Conservation (phyloP, 2,113 vertebrate species). For the Sylvilagus bachmani region DNA sequence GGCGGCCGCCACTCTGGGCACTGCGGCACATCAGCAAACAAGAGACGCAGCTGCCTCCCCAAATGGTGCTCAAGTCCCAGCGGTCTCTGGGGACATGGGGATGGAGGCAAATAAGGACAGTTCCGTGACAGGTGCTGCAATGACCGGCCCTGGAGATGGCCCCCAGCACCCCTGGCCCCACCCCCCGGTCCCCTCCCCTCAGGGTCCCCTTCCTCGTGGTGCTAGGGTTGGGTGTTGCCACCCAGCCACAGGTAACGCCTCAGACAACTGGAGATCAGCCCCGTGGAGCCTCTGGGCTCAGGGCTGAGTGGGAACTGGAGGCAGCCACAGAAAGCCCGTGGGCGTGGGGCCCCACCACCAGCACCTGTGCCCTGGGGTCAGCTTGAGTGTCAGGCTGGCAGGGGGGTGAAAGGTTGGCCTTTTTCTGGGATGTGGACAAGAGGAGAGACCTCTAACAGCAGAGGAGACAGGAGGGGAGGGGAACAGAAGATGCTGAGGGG, state of each 20-base stretch:
- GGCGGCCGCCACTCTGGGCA: neutral
- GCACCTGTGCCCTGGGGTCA: fast-evolving
- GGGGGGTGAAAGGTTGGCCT: neutral
- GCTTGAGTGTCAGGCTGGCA: fast-evolving
- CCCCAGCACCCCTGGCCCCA: neutral
- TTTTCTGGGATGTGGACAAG: neutral
- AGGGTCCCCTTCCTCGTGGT: neutral
- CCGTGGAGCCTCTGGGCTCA: neutral
- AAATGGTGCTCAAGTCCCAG: neutral
- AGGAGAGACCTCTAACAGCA: neutral
- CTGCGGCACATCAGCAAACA: fast-evolving
- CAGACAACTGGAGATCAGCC: neutral
- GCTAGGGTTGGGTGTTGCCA: neutral
- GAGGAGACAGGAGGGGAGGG: neutral
- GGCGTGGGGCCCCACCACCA: fast-evolving
- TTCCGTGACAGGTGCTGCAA: fast-evolving
- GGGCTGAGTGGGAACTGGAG: neutral
- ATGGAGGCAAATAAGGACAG: fast-evolving
- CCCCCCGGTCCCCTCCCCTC: no score
- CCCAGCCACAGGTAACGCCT: neutral
- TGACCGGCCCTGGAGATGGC: fast-evolving
- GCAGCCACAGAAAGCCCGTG: neutral
- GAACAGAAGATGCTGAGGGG: no score
- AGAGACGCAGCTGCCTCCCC: no score
- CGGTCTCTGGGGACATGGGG: fast-evolving